Percentiles rank a stretch among this genome's conserved stretches.
These are phyloP conservation scores for Azemiops feae DNA, from an alignment of 2,113 vertebrate species.

Conservation along the genomic window DNA sequence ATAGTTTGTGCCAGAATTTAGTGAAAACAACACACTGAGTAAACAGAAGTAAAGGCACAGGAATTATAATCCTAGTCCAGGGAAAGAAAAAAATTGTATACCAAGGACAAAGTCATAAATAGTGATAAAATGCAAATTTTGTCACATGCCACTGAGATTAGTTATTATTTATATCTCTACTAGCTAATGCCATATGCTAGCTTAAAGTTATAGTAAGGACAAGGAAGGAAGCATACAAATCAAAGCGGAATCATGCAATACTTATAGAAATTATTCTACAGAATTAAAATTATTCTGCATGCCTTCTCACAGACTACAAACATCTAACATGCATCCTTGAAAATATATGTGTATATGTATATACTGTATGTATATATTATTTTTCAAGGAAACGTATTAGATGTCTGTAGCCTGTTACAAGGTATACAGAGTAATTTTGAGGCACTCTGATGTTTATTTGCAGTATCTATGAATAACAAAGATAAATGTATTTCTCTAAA, in stretches of 20 bases:
- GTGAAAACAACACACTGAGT: slow-evolving; percentile 75
- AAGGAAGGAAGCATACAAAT: slow-evolving; percentile 34
- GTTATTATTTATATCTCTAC: slow-evolving; percentile 16
- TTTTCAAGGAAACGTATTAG: slow-evolving; percentile 2
- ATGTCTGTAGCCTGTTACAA: slow-evolving; percentile 30
- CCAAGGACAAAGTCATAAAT: slow-evolving; percentile 70
- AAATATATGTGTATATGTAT: background rate
- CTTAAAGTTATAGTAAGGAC: slow-evolving; percentile 52
- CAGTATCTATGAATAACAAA: background rate
- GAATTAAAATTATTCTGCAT: slow-evolving; percentile 46
- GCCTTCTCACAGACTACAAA: slow-evolving; percentile 32
- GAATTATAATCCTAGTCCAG: slow-evolving; percentile 69
- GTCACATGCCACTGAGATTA: slow-evolving; percentile 36
- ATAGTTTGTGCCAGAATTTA: slow-evolving; percentile 75
- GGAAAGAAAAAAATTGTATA: slow-evolving; percentile 60
- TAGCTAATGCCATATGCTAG: slow-evolving; percentile 41
- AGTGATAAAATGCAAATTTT: slow-evolving; percentile 59
- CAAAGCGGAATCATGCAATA: slow-evolving; percentile 19
- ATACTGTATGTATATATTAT: background rate
- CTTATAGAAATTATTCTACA: slow-evolving; percentile 31
- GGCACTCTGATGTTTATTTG: background rate
- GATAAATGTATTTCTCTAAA: background rate
- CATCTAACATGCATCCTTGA: slow-evolving; percentile 15
- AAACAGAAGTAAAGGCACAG: slow-evolving; percentile 72
- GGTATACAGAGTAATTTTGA: slow-evolving; percentile 44